Base-by-base conservation (phyloP, 2,113 vertebrate genomes). In the Myiopsitta monachus region DNA sequence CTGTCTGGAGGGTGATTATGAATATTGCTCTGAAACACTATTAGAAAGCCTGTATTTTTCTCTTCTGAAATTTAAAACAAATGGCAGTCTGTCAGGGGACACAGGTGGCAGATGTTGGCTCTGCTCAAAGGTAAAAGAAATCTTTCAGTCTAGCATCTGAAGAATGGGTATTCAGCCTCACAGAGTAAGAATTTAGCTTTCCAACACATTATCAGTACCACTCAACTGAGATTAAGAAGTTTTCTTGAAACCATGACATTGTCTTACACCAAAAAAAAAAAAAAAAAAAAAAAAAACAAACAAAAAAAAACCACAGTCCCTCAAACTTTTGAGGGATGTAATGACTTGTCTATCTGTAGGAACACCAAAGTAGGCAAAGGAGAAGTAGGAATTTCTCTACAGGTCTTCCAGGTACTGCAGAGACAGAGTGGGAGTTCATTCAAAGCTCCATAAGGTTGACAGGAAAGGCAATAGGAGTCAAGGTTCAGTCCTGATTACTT, bases 71-170 rank as follows among this genome's bases (percentile, higher is more conserved):
- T 76, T 55, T 69, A 63, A 62, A 85, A n/a, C 8, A 86, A 92
- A 78, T 67, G 36, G 14, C n/a, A 46, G 21, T 68, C 64, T 89
- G 47, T 87, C 36, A 51, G n/a, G 54, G 23, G 23, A 46, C 41
- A 74, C 28, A 70, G 22, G 72, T 59, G 55, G 59, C 38, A 70
- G 33, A 36, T 86, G 46, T 33, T 95, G 96, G 67, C 66, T 69
- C 79, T 87, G 57, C 74, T 93, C 85, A 96, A 95, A 96, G 46
- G 68, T 86, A 88, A 54, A 94, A 88, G 68, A 80, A 70, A 87
- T 62, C 59, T 73, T 93, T 66, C 46, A 33, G 21, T 62, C 10
- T 57, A 23, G 24, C 52, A 66, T 30, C 36, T 83, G 36, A 67
- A 51, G 3, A 46, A 33, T 36, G 39, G 36, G 6, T n/a, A 22